Evolutionary conservation across 1,140 invertebrate species (phyloP), one percentile per base, ranked within the genome.

Genomic region (Sitophilus oryzae): DNA sequence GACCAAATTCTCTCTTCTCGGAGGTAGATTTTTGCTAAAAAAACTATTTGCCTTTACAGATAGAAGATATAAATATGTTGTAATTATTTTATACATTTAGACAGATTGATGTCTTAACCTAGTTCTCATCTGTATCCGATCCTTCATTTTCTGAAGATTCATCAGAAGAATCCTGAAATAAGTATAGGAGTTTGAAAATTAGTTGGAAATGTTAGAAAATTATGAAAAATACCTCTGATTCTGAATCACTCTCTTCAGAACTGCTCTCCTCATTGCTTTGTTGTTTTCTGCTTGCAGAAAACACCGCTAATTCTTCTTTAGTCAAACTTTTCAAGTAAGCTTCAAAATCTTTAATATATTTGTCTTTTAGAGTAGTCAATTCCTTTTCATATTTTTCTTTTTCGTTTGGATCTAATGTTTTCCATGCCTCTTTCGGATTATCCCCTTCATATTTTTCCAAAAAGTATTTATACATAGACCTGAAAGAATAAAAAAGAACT

Each of bases 341-440:
- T 50, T 75, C 68, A 54, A 74, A 71, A 9, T 73, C 70, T 35
- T 67, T 61, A 40, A 74, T 73, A 57, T 76, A 76, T 38, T 66
- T 65, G 18, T 71, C 48, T 44, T 70, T 71, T 5, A 68, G 56
- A 25, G 68, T 61, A 11, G 54, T 52, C 9, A 72, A 54, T 50
- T 69, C 61, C 34, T 66, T 64, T 21, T 68, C 69, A 52, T 73
- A 74, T 40, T 63, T 60, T 10, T 66, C 62, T 59, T 72, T 72
- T 49, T 76, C 70, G 18, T 46, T 47, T 8, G 57, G 34, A 5
- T 58, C 50, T 23, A 76, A 57, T 18, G 54, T 49, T 50, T 73
- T 67, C 74, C 74, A 76, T 14, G 63, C 59, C 41, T 65, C 36
- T 21, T 47, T 59, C 2, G 66, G 60, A 38, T 67, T 67, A 51